Conservation (phyloP, 2,797 vertebrate genomes). For the Poliocrania exsul region DNA sequence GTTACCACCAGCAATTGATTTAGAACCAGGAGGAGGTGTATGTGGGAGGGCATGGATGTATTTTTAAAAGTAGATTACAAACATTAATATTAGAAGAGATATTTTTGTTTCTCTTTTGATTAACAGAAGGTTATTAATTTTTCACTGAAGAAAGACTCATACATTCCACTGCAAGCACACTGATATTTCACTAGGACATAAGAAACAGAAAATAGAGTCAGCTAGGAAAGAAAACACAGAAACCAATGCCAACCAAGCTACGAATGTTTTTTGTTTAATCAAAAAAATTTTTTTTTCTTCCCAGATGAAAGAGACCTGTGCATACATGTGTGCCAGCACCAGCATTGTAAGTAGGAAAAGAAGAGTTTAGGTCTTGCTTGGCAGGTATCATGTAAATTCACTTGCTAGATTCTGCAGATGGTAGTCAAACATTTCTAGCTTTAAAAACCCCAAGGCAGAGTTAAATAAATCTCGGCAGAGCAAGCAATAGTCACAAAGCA, state of each 20-base stretch:
- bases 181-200: background rate
- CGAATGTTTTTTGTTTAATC: background rate
- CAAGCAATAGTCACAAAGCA: background rate
- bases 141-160: background rate
- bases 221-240: background rate
- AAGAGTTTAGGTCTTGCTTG: background rate
- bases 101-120: slow-evolving; percentile 56
- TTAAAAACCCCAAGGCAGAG: background rate
- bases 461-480: background rate
- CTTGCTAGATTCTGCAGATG: background rate
- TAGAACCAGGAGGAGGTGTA: slow-evolving; percentile 14
- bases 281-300: background rate
- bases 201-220: background rate
- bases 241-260: background rate
- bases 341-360: background rate
- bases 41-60: background rate
- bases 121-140: slow-evolving; percentile 34
- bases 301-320: accelerated
- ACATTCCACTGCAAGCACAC: background rate
- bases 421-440: background rate
- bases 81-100: slow-evolving; percentile 46
- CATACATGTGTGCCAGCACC: background rate
- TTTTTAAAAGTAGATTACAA: slow-evolving; percentile 55
- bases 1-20: slow-evolving; percentile 47
- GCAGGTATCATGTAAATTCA: background rate